Evolutionary conservation across 2,888 invertebrate genomes (phyloP).

Genomic region (Ormia ochracea): DNA sequence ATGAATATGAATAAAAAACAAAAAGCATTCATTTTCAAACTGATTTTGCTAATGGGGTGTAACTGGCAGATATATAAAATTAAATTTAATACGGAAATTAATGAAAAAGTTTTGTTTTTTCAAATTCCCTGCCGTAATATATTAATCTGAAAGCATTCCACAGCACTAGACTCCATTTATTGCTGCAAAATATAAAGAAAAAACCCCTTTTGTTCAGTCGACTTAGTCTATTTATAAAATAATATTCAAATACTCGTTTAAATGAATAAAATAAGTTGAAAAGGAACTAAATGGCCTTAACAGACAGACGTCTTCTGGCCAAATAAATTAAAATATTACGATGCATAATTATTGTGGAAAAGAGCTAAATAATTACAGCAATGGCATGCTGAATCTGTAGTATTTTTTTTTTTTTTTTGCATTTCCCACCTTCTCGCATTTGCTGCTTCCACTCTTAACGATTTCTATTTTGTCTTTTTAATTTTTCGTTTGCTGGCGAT

Average conservation of each 20-base stretch:
- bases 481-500: background rate
- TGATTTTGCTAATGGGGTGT: background rate
- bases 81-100: conserved; percentile 50
- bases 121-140: background rate
- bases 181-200: background rate
- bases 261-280: background rate
- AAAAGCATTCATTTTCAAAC: background rate
- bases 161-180: background rate
- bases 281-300: conserved; percentile 5
- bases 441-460: conserved; percentile 7
- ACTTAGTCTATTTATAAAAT: conserved; percentile 10
- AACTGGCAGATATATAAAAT: conserved; percentile 7
- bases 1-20: too few relatives aligned
- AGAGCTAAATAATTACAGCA: background rate
- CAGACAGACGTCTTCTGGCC: background rate
- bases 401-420: background rate
- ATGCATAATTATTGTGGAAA: background rate
- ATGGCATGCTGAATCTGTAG: background rate
- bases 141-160: background rate
- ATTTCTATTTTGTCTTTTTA: background rate
- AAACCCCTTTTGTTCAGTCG: background rate
- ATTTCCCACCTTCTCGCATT: conserved; percentile 2
- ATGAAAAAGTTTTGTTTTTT: conserved; percentile 31
- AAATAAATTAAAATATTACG: background rate
- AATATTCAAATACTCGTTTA: background rate